Evolutionary conservation across 2,113 vertebrate genomes (phyloP).

Genomic region (Brachypteracias leptosomus): DNA sequence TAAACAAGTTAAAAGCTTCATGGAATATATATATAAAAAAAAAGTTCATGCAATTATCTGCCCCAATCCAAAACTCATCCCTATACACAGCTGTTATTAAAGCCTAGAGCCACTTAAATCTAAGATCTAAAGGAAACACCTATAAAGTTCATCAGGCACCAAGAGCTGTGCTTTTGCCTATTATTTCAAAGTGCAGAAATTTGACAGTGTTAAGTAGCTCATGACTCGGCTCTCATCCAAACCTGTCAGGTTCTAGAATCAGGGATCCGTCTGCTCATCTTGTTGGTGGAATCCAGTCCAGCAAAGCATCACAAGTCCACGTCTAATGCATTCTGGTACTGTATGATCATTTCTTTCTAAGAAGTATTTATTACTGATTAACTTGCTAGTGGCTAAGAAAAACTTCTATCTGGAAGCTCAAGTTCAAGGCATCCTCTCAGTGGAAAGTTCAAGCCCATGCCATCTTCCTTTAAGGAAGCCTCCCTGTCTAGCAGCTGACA

Average conservation of each 20-base stretch:
- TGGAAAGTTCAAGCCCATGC: neutral
- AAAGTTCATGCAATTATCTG: neutral
- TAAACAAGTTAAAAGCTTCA: neutral
- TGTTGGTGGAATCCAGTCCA: neutral
- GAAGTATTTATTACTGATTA: neutral
- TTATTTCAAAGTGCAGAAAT: neutral
- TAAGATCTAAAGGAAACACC: neutral
- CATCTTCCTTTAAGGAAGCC: neutral
- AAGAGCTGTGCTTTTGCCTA: neutral
- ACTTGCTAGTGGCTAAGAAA: neutral
- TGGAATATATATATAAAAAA: neutral
- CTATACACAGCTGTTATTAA: neutral
- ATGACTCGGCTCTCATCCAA: neutral
- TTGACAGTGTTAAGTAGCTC: neutral
- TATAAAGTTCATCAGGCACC: neutral
- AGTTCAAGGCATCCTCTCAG: neutral
- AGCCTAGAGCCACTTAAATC: neutral
- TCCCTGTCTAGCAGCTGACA: neutral
- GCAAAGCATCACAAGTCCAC: neutral
- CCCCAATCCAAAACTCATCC: neutral
- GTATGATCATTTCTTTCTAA: neutral
- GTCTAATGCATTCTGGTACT: neutral
- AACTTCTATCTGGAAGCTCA: neutral
- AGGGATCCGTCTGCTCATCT: neutral
- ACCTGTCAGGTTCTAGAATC: neutral